A percentile compares a stretch with the other conserved stretches of the same genome.
These are phyloP conservation scores for Atherinosoma microstoma DNA, from an alignment of 2,797 vertebrate species.

Conservation along the genomic window DNA sequence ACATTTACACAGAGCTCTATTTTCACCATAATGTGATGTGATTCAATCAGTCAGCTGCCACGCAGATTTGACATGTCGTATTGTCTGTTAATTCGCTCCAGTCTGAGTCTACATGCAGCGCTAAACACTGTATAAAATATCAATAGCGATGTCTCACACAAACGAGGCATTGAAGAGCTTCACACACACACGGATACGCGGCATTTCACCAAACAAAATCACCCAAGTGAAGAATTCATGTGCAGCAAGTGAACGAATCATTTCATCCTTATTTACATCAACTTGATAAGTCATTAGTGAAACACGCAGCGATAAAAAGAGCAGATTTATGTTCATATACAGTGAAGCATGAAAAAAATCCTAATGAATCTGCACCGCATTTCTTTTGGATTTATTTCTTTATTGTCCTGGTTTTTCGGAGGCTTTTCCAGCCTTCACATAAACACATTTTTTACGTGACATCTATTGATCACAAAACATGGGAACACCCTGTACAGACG, in stretches of 20 bases:
- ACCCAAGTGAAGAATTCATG: constrained; percentile 16
- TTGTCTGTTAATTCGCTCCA: constrained; percentile 54
- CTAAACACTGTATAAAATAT: constrained; percentile 30
- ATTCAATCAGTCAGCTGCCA: constrained; percentile 55
- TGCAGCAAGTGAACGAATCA: constrained; percentile 26
- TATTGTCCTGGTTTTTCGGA: not conserved
- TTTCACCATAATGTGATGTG: constrained; percentile 46
- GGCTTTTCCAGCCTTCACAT: constrained; percentile 25
- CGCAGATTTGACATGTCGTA: constrained; percentile 48
- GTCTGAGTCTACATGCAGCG: constrained; percentile 41
- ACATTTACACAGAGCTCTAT: constrained; percentile 3
- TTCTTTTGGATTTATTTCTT: not conserved
- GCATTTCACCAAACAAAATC: constrained; percentile 24
- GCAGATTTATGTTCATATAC: constrained; percentile 22
- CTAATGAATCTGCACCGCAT: not conserved
- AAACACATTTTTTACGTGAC: not conserved
- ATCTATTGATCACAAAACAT: constrained; percentile 12
- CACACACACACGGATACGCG: constrained; percentile 6
- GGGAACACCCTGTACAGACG: constrained; percentile 19
- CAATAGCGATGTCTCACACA: constrained; percentile 26
- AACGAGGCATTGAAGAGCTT: constrained; percentile 4
- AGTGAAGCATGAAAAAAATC: constrained; percentile 4
- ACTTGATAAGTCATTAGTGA: constrained; percentile 49
- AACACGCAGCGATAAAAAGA: constrained; percentile 26
- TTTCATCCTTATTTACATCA: constrained; percentile 51